Conservation (phyloP, 2,888 invertebrate genomes). For the Melikaiella ostensackeni region DNA sequence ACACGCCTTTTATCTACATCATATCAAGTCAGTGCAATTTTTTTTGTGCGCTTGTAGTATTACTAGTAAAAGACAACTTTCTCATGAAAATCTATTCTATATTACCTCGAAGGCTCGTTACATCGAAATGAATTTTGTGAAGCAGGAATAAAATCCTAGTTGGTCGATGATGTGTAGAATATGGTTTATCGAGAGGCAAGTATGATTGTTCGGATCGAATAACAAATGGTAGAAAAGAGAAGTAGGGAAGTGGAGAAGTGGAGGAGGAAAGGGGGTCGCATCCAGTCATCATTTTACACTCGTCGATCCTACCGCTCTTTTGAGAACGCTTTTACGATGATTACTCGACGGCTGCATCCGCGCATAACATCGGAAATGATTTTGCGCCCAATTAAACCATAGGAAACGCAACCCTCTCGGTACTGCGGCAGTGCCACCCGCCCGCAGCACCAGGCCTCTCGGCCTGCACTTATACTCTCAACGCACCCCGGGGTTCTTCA, state of each 20-base stretch:
- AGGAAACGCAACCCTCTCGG: conserved; percentile 70
- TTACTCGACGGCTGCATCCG: conserved; percentile 73
- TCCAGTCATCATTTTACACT: conserved; percentile 22
- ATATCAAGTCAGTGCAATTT: too few species aligned
- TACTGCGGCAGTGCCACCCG: conserved; percentile 50
- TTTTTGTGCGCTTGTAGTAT: too few species aligned
- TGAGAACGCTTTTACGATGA: conserved; percentile 74
- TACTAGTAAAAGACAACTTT: too few species aligned
- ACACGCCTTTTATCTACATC: too few species aligned
- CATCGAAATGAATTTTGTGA: neutral
- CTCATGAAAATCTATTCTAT: too few species aligned
- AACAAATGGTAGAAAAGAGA: conserved; percentile 43
- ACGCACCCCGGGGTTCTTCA: conserved; percentile 62
- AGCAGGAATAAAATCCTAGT: conserved; percentile 8
- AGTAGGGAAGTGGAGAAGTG: conserved; percentile 40
- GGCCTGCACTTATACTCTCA: conserved; percentile 68
- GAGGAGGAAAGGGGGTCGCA: neutral
- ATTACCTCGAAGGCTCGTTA: neutral
- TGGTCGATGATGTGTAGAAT: conserved; percentile 1
- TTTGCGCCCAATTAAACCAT: conserved; percentile 77
- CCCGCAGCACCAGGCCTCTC: conserved; percentile 51
- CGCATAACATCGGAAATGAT: conserved; percentile 76
- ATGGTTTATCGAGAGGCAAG: conserved; percentile 35
- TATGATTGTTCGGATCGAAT: conserved; percentile 21
- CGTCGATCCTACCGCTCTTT: conserved; percentile 54